Percentiles rank a stretch among this genome's conserved stretches.
phyloP scores from a whole-genome alignment of 2,888 invertebrate species.

The Trissonchulus sp. region DNA sequence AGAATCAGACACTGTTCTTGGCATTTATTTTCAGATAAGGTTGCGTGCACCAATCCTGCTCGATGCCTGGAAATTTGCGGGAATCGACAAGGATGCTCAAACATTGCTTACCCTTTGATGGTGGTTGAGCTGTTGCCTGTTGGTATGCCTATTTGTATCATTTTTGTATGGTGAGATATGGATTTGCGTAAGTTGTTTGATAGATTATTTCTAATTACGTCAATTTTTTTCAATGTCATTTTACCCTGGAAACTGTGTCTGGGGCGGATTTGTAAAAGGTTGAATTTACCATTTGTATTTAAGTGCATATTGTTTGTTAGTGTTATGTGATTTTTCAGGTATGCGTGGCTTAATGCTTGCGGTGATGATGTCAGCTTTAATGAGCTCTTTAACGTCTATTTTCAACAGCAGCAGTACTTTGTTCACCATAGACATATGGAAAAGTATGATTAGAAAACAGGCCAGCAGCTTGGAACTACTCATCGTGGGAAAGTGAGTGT shows the following conservation, averaged over 20 bases:
- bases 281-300: too few species aligned
- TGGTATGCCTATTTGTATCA: constrained; percentile 52
- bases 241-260: too few species aligned
- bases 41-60: constrained; percentile 57
- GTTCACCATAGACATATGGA: constrained; percentile 59
- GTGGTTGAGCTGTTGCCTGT: constrained; percentile 57
- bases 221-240: too few species aligned
- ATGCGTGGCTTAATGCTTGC: constrained; percentile 56
- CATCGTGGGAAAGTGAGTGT: constrained; percentile 56
- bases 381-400: constrained; percentile 59
- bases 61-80: constrained; percentile 55
- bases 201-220: too few species aligned
- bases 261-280: too few species aligned
- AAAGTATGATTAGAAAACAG: constrained; percentile 51
- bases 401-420: constrained; percentile 60
- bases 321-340: constrained; percentile 52
- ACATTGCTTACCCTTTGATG: constrained; percentile 58
- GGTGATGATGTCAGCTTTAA: constrained; percentile 59
- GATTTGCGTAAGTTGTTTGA: too few species aligned
- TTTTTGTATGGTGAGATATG: too few species aligned
- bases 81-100: constrained; percentile 56
- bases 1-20: too few species aligned
- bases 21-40: constrained; percentile 53
- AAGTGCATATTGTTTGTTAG: too few species aligned
- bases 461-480: constrained; percentile 54